These are phyloP conservation scores for Eupithecia insigniata DNA, from an alignment of 2,888 invertebrate genomes.

Conservation along the genomic window DNA sequence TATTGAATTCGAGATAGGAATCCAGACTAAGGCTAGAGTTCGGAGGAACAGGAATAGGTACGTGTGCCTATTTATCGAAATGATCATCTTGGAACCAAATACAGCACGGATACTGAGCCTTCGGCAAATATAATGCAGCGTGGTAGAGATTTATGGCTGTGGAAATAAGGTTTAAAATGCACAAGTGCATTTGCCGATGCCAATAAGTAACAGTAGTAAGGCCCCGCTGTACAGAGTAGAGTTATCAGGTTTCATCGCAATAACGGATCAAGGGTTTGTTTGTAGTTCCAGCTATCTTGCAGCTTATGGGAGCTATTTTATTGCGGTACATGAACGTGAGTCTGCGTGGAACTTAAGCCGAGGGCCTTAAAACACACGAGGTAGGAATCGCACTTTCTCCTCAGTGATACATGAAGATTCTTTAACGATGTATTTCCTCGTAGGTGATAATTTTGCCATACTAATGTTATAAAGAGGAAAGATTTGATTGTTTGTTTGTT, in stretches of 20 bases:
- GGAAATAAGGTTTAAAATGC: neutral
- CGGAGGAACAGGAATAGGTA: neutral
- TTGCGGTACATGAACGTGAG: neutral
- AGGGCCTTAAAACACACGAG: too few species aligned
- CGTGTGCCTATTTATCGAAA: neutral
- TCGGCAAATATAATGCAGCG: neutral
- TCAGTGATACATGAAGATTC: too few species aligned
- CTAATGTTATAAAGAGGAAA: too few species aligned
- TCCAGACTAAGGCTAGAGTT: neutral
- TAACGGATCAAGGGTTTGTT: slow-evolving; percentile 32
- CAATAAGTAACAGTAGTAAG: neutral
- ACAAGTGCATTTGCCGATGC: neutral
- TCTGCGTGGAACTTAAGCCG: neutral
- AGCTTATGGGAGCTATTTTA: slow-evolving; percentile 7
- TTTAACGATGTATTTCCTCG: too few species aligned
- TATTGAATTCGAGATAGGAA: neutral
- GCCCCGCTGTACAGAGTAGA: slow-evolving; percentile 1
- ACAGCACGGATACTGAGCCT: neutral
- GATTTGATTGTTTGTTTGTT: too few species aligned
- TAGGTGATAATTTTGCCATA: too few species aligned
- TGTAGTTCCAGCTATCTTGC: neutral
- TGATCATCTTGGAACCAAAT: neutral
- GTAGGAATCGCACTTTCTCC: too few species aligned
- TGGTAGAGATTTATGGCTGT: neutral
- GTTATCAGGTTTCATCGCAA: slow-evolving; percentile 30